These are phyloP conservation scores for Drosophila basisetae DNA, from an alignment of 2,888 invertebrate genomes.

Conservation along the genomic window DNA sequence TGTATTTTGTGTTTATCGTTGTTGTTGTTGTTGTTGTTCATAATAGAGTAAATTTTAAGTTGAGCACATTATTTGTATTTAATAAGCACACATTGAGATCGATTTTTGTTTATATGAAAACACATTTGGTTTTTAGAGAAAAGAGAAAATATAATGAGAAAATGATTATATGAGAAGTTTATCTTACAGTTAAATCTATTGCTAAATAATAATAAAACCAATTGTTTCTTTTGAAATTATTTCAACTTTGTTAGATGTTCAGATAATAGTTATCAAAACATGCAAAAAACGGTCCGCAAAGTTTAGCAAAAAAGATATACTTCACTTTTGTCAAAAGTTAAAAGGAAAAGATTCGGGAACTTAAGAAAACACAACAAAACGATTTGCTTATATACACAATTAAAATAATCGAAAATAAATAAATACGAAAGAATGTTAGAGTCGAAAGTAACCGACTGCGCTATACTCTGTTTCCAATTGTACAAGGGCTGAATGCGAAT, in stretches of 20 bases:
- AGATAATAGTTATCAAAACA: constrained; percentile 64
- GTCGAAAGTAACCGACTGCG: constrained; percentile 2
- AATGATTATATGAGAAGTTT: constrained; percentile 75
- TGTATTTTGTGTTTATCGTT: constrained; percentile 62
- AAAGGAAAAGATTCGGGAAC: constrained; percentile 18
- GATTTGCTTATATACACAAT: constrained; percentile 51
- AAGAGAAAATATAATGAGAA: constrained; percentile 80
- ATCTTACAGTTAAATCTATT: constrained; percentile 67
- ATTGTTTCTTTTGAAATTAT: constrained; percentile 1
- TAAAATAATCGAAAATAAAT: constrained; percentile 19
- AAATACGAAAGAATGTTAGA: not conserved
- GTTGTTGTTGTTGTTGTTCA: constrained; percentile 38
- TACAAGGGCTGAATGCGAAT: not conserved
- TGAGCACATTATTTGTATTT: constrained; percentile 65
- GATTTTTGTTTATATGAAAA: constrained; percentile 55
- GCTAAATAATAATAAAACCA: constrained; percentile 33
- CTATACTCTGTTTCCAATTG: not conserved
- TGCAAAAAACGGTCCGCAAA: constrained; percentile 62
- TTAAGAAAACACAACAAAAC: constrained; percentile 28
- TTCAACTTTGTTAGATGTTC: constrained; percentile 46
- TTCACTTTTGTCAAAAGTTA: constrained; percentile 15
- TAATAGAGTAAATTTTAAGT: constrained; percentile 64
- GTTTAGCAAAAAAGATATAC: constrained; percentile 51
- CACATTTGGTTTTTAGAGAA: constrained; percentile 65
- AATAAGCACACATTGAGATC: constrained; percentile 83